Percentiles rank a stretch among this genome's conserved stretches.
phyloP scores from a whole-genome alignment of 2,888 invertebrate genomes.

The Cosmia pyralina region DNA sequence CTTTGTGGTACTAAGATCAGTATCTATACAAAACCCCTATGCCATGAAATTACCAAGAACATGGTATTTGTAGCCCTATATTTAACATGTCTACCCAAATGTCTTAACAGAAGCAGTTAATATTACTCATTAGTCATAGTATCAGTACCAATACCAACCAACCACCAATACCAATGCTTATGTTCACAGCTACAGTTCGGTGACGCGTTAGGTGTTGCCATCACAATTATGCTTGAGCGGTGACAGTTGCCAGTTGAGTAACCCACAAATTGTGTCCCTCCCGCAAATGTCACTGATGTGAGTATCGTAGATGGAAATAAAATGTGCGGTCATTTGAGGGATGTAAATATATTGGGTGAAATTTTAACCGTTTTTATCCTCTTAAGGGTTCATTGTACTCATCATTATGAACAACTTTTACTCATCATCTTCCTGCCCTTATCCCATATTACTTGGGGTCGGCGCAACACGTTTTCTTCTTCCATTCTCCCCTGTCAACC shows the following conservation, averaged over 20 bases:
- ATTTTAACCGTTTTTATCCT: too few relatives aligned
- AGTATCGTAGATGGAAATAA: neutral
- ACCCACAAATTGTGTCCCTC: neutral
- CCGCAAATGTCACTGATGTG: neutral
- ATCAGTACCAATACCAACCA: neutral
- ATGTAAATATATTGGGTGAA: neutral
- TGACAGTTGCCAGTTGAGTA: conserved; percentile 31
- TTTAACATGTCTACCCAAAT: neutral
- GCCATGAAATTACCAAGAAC: too few relatives aligned
- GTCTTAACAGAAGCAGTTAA: neutral
- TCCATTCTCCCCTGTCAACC: too few relatives aligned
- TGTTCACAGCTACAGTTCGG: conserved; percentile 23
- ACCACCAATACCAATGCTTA: conserved; percentile 4
- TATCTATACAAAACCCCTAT: too few relatives aligned
- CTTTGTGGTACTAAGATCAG: too few relatives aligned
- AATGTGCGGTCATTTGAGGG: neutral
- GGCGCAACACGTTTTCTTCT: too few relatives aligned
- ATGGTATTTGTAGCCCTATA: too few relatives aligned
- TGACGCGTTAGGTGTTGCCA: conserved; percentile 25
- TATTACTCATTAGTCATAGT: neutral
- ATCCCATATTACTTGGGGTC: too few relatives aligned
- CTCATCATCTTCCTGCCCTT: too few relatives aligned
- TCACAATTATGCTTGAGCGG: conserved; percentile 41
- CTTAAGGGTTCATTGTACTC: too few relatives aligned
- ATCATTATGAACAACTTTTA: too few relatives aligned